Base-by-base conservation (phyloP, 2,888 invertebrate genomes). In the Julus scandinavius region DNA sequence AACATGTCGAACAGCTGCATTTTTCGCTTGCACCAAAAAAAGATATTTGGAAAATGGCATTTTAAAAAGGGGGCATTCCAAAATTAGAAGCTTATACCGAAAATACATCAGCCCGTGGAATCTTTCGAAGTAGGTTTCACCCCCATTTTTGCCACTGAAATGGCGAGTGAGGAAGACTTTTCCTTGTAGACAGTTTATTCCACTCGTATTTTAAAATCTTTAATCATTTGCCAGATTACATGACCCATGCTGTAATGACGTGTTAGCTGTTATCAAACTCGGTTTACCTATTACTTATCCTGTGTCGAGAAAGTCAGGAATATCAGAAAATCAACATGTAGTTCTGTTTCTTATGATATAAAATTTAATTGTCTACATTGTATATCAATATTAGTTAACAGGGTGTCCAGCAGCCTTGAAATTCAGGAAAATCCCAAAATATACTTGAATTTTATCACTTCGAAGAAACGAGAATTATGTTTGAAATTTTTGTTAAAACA, bases 51-150 rank as follows among this genome's bases (percentile, higher is more conserved):
- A 58, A 58, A 58, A 58, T 58, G 58, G 58, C 58, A 58, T 58
- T 58, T 58, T 58, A 58, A 58, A 58, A 58, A 58, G 58, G 58
- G 58, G 58, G 17, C 58, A 58, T 58, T 58, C 58, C 58, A 58
- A 58, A 58, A 58, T 58, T 58, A 58, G 58, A 58, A 58, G 58
- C 58, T 58, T 58, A 17, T 58, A 58, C 58, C 58, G 58, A 58
- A 58, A 58, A 58, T 58, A 58, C 58, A 58, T 58, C 58, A 58
- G 58, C 58, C 58, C 58, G 58, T 17, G n/a, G 58, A 58, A 58
- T 58, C 58, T 58, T 58, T 58, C 58, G 58, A 58, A 58, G 58
- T 58, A 58, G 58, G 58, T 58, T 58, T 58, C 58, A 58, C 58
- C 58, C 58, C 17, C 58, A 58, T 58, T 58, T 58, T 17, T 15